Conservation (phyloP, 2,113 vertebrate genomes). For the Ellobius talpinus region DNA sequence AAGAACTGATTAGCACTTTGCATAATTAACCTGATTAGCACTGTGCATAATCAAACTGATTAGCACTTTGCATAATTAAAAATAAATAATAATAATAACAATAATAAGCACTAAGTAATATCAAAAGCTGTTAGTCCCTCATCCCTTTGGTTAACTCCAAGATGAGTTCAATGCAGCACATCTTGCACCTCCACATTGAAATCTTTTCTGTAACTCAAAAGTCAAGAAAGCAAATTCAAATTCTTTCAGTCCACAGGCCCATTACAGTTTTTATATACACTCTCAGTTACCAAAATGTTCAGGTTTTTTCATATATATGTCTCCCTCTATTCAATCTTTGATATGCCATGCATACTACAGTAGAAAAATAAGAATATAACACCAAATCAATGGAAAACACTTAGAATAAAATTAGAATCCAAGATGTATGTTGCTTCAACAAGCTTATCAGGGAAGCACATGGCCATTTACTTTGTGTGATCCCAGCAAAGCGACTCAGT, state of each 20-base stretch:
- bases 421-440: not conserved
- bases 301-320: not conserved
- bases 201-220: constrained; percentile 80
- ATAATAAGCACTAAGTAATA: constrained; percentile 93
- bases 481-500: constrained; percentile 20
- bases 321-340: constrained; percentile 1
- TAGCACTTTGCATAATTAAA: constrained; percentile 89
- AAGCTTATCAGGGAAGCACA: not conserved
- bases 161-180: constrained; percentile 84
- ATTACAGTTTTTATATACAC: constrained; percentile 40
- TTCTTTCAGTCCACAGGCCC: constrained; percentile 27
- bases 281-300: constrained; percentile 52
- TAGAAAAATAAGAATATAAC: constrained; percentile 29
- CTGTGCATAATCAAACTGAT: constrained; percentile 93
- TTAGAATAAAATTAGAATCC: constrained; percentile 34
- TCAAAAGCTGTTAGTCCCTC: constrained; percentile 89
- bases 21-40: constrained; percentile 95
- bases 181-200: constrained; percentile 83
- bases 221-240: constrained; percentile 70
- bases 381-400: not conserved
- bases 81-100: constrained; percentile 93
- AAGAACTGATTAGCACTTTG: constrained; percentile 95
- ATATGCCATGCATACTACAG: constrained; percentile 3
- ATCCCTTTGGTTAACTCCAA: constrained; percentile 85
- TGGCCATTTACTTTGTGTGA: not conserved